Evolutionary conservation across 37 sponge, comb jelly and placozoan species (phyloP).

Genomic region (Theonella swinhoei): DNA sequence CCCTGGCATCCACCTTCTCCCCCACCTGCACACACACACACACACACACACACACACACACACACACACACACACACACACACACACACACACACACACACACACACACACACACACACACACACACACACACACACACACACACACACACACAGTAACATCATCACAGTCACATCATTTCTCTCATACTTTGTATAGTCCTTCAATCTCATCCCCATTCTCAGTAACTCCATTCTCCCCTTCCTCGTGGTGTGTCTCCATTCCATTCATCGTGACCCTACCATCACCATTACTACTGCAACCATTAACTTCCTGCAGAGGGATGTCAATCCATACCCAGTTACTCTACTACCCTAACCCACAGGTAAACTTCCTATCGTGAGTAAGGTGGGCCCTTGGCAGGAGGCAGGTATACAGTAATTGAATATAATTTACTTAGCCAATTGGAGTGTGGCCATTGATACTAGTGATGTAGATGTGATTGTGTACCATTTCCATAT

Average conservation of each 20-base stretch:
- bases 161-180: not conserved
- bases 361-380: no score
- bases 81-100: constrained; percentile 19
- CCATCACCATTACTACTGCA: not conserved
- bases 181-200: not conserved
- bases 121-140: constrained; percentile 25
- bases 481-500: no score
- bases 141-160: no score
- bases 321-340: no score
- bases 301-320: not conserved
- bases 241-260: not conserved
- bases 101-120: constrained; percentile 25
- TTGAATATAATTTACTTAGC: no score
- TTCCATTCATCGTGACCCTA: not conserved
- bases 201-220: not conserved
- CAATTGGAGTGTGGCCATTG: no score
- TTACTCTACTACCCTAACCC: no score
- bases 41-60: not conserved
- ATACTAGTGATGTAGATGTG: no score
- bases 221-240: not conserved
- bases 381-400: no score
- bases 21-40: constrained; percentile 50
- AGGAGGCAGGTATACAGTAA: no score
- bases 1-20: constrained; percentile 85
- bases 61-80: not conserved